Base-by-base conservation (phyloP, 2,113 vertebrate species). In the Vireo altiloquus region DNA sequence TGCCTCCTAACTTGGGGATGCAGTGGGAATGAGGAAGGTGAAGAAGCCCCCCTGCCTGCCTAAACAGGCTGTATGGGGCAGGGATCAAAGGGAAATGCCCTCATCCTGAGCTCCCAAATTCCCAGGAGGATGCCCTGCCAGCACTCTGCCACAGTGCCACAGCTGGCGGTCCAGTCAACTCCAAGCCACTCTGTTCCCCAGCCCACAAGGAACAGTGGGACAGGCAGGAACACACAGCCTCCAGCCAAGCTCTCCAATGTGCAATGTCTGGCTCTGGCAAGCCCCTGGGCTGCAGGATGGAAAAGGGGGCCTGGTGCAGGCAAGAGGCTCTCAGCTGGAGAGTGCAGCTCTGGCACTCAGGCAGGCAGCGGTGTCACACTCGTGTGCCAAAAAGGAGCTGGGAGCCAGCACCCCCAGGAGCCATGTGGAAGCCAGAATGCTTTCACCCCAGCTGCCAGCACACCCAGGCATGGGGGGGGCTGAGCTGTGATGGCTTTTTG, bases 141-240 rank as follows among this genome's bases (percentile, higher is more conserved):
- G 37, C 39, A 64, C 35, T 21, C 54, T n/a, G 22, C 23, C 8
- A 2, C 50, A 61, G 35, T 6, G 17, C 54, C 50, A 75, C 0
- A 1, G 15, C 10, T 59, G 54, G 56, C 0, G 0, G 8, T 19
- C 16, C 28, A 6, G 44, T 27, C 12, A 80, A 59, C 50, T 89
- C 33, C 72, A 46, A 69, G 16, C 24, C 2, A 2, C 30, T 57
- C 22, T 3, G 3, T 8, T 56, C 14, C 49, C 18, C 35, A 64
- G 87, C n/a, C 60, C 4, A 3, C 16, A n/a, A 25, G 22, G 0
- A 0, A 25, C 76, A 40, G 7, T 15, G 5, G 42, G 46, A 72
- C 44, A 69, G 54, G 24, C 63, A 91, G 60, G 54, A 80, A 27
- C 8, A 66, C 49, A 14, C n/a, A 46, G 44, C 3, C 27, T 65